Base-by-base conservation (phyloP, 2,797 vertebrate species). In the Alfaro cultratus region DNA sequence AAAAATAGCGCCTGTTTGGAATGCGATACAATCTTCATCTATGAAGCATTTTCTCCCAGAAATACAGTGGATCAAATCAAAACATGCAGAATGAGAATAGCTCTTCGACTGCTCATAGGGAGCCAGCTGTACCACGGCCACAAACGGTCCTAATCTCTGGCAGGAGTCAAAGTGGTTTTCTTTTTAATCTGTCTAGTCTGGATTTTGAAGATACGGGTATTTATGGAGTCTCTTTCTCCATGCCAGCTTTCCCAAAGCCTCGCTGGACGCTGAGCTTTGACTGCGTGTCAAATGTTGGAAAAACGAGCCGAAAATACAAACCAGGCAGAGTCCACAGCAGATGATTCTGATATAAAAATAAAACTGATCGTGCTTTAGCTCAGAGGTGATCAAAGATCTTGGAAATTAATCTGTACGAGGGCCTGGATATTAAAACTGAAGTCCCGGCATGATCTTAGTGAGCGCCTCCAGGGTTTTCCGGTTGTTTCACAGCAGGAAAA, bases 131-230 rank as follows among this genome's bases (percentile, higher is more conserved):
- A 86, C 77, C 49, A 31, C 4, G 74, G 70, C 39, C 75, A 84
- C 85, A 57, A 76, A 80, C 72, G 26, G 12, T 72, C 70, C 31
- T 79, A 75, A 73, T 79, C 78, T 88, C 77, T 90, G 90, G 88
- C 87, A 86, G 82, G 9, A 68, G 51, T 5, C 0, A 31, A n/a
- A 21, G 75, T 84, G 36, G 36, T 68, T 68, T 68, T 73, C 85
- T 84, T 86, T 88, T 84, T 76, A 83, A 83, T 83, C 80, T 77
- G 31, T 74, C 6, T 0, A 68, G 76, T 72, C 76, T 88, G 88
- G 81, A 83, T 77, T 76, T 57, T 81, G 88, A 73, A 84, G 83
- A 91, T 74, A 74, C 78, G 89, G 78, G 83, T 74, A 84, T 86
- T 84, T 85, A 75, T 76, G 76, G 80, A 70, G 86, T 85, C 82